A percentile compares a stretch with the other conserved stretches of the same genome.
phyloP scores from a whole-genome alignment of 2,888 invertebrate genomes.

The Hedya salicella region DNA sequence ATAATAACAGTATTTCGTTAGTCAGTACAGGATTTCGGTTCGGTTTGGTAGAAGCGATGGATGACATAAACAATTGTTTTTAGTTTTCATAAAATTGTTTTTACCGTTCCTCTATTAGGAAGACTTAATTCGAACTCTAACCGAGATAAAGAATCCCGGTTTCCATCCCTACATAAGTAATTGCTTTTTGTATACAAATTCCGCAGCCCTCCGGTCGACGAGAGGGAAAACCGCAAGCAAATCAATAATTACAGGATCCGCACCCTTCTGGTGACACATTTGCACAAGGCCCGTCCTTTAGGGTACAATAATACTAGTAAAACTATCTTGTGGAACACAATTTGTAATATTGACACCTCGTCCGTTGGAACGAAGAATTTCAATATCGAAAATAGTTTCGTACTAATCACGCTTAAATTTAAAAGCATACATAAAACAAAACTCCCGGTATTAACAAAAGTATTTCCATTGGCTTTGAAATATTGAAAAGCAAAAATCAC shows the following conservation, averaged over 20 bases:
- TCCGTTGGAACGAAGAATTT: neutral
- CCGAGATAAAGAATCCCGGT: constrained; percentile 16
- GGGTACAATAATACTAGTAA: constrained; percentile 20
- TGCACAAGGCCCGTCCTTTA: constrained; percentile 24
- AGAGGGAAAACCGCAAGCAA: constrained; percentile 42
- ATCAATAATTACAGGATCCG: constrained; percentile 41
- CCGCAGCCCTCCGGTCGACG: constrained; percentile 16
- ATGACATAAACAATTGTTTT: too few species aligned
- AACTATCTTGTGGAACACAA: constrained; percentile 4
- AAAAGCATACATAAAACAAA: neutral
- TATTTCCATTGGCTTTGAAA: too few species aligned
- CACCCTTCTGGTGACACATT: constrained; percentile 41
- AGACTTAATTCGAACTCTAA: too few species aligned
- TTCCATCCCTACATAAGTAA: constrained; percentile 38
- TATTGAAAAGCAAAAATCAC: too few species aligned
- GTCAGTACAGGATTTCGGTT: too few species aligned
- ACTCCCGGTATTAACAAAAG: neutral
- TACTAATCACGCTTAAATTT: neutral
- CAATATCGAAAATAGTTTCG: constrained; percentile 1
- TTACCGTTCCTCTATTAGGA: too few species aligned
- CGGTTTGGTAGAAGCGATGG: too few species aligned
- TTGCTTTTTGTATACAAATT: constrained; percentile 43
- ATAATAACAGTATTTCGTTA: too few species aligned
- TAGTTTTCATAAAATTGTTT: too few species aligned
- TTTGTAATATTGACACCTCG: constrained; percentile 8